Base-by-base conservation (phyloP, 2,797 vertebrate genomes). In the Notolabrus celidotus region DNA sequence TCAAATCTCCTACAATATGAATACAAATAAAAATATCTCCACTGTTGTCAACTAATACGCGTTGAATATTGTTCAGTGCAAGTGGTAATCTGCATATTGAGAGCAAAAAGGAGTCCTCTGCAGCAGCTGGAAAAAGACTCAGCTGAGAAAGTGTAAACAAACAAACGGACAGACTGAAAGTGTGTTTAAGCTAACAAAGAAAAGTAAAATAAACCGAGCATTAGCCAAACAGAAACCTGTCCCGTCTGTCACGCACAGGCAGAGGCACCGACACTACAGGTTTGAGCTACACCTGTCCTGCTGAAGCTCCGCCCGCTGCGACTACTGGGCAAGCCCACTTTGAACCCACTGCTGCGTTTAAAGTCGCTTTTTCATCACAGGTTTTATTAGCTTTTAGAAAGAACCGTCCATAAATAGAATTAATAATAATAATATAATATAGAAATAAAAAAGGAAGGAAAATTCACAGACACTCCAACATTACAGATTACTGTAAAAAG, bases 251-350 rank as follows among this genome's bases (percentile, higher is more conserved):
- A 74, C 76, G 67, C 67, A 46, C 65, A 14, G 3, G 3, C 0
- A 12, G 38, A 10, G 2, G 0, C 10, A 0, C 16, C 5, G 27
- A 3, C 3, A 23, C 0, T 22, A 22, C 62, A 27, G 60, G 51
- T 23, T 22, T 0, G 36, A 54, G 29, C 11, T 53, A 64, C 88
- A 90, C 87, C 88, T 90, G 90, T 74, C 22, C 42, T 5, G n/a
- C 0, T 0, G 0, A 0, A 9, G 52, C 68, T 0, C 47, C 85
- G 65, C 87, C 88, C 74, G 64, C 36, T 1, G 0, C 0, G 0
- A 0, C 0, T 0, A 0, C 0, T 0, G 0, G 27, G 38, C 12
- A 65, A 83, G 71, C 76, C 80, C 62, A 33, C 10, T 4, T 31
- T 12, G 34, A 10, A n/a, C 1, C 0, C 0, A 0, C 0, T 47